Base-by-base conservation (phyloP, 2,113 vertebrate species). In the Scytalopus superciliaris region DNA sequence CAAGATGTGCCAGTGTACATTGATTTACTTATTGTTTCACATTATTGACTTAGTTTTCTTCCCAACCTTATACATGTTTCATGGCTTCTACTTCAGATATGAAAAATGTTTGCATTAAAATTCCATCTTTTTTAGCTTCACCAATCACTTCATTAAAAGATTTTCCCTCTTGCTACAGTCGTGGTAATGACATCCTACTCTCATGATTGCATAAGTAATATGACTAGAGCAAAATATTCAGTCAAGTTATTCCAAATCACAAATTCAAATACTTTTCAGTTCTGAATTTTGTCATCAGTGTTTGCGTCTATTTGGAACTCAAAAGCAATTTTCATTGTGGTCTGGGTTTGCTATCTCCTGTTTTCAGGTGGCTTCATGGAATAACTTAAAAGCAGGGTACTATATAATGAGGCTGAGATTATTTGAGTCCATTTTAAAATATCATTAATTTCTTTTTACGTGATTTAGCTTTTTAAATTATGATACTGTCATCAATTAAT, bases 151-250 rank as follows among this genome's bases (percentile, higher is more conserved):
- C 15, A 50, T 30, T 19, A n/a, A 16, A 89, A 93, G 44, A 47
- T 82, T 78, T 82, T 84, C 5, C 16, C 19, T 82, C 56, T 67
- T 69, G 24, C 30, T 77, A 14, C 10, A 69, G 19, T 9, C 4
- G 9, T 2, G 3, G 5, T 39, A 73, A 30, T 44, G 24, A 19
- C 1, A 0, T 57, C n/a, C 31, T 14, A 3, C 22, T 52, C 35
- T 64, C 2, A 2, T 44, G 55, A 62, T 44, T 53, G 30, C 37
- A 82, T 18, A 7, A 47, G n/a, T 6, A 1, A 6, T 53, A 31
- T 64, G 13, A 50, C 8, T 59, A 24, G 25, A 45, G 37, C 13
- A 45, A 33, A 17, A 2, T 27, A 33, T 39, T 92, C 12, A 33
- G 33, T 30, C 19, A n/a, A 53, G 12, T 49, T 50, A 57, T n/a